A percentile compares a stretch with the other conserved stretches of the same genome.
Evolutionary conservation across 2,113 vertebrate genomes (phyloP).

Genomic region (Leiothrix lutea): DNA sequence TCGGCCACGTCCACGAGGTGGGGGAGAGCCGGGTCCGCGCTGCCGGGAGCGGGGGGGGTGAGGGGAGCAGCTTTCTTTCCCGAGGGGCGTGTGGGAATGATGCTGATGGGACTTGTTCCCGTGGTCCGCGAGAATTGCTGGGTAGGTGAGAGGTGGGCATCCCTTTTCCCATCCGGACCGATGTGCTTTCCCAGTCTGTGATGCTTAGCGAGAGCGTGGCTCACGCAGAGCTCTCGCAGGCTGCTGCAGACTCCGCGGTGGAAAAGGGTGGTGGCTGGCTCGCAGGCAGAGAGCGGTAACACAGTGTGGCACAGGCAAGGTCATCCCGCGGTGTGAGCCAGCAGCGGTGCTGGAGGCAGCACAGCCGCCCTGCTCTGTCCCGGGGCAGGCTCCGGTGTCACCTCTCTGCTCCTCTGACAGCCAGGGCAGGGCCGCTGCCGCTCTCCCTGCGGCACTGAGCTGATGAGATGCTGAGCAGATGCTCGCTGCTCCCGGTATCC

Average conservation of each 20-base stretch:
- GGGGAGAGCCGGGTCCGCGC: not conserved
- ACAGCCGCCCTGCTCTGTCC: not conserved
- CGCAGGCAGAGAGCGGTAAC: accelerated
- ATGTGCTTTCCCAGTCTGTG: not conserved
- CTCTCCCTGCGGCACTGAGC: not conserved
- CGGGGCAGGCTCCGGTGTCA: not conserved
- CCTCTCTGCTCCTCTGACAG: not conserved
- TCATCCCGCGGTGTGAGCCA: accelerated
- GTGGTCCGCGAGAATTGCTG: not conserved
- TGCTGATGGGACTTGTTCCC: not conserved
- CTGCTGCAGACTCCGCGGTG: not conserved
- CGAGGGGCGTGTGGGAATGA: not conserved
- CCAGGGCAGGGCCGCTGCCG: not conserved
- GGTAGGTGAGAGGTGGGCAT: not conserved
- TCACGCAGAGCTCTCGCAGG: accelerated
- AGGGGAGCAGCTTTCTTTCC: not conserved
- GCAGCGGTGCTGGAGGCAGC: not conserved
- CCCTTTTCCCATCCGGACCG: not conserved
- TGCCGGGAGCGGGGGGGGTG: not conserved
- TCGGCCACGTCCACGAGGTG: slow-evolving; percentile 79
- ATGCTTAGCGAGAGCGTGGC: accelerated
- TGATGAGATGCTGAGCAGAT: not conserved
- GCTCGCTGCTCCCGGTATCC: not conserved
- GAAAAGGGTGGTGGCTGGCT: not conserved
- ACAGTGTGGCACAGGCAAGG: accelerated